A percentile compares a stretch with the other conserved stretches of the same genome.
Evolutionary conservation across 2,797 vertebrate genomes (phyloP).

Genomic region (Scolopax rusticola): DNA sequence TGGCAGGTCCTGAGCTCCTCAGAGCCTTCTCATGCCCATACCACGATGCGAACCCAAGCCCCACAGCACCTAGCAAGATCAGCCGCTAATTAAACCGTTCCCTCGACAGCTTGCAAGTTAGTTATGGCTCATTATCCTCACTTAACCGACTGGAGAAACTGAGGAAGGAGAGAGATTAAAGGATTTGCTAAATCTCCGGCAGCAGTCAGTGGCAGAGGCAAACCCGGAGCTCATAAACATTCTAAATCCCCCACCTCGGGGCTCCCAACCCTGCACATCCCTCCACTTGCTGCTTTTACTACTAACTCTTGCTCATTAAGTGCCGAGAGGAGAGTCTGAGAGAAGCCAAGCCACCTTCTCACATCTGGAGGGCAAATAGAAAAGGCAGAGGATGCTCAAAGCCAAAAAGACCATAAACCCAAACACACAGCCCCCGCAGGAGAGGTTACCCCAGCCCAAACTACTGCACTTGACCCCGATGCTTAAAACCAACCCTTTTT

Average conservation of each 20-base stretch:
- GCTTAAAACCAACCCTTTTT: not conserved
- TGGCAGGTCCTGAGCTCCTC: constrained; percentile 30
- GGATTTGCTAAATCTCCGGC: constrained; percentile 57
- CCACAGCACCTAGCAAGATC: constrained; percentile 58
- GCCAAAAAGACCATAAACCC: not conserved
- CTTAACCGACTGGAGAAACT: constrained; percentile 70
- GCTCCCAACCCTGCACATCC: not conserved
- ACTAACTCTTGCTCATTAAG: not conserved
- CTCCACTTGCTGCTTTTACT: not conserved
- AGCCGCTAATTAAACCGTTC: constrained; percentile 61
- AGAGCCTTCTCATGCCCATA: not conserved
- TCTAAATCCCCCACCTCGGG: constrained; percentile 22
- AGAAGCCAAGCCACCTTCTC: not conserved
- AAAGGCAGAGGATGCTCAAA: not conserved
- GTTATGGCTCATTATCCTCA: constrained; percentile 72
- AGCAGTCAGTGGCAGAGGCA: constrained; percentile 53
- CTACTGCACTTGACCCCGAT: not conserved
- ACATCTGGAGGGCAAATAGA: not conserved
- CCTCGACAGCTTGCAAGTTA: constrained; percentile 66
- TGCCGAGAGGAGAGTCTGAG: not conserved
- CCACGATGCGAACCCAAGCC: not conserved
- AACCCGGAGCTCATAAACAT: constrained; percentile 31
- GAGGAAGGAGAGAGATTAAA: constrained; percentile 71
- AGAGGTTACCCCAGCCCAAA: not conserved
- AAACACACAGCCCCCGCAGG: not conserved